phyloP scores from a whole-genome alignment of 2,113 vertebrate species.

The Oophaga pumilio region DNA sequence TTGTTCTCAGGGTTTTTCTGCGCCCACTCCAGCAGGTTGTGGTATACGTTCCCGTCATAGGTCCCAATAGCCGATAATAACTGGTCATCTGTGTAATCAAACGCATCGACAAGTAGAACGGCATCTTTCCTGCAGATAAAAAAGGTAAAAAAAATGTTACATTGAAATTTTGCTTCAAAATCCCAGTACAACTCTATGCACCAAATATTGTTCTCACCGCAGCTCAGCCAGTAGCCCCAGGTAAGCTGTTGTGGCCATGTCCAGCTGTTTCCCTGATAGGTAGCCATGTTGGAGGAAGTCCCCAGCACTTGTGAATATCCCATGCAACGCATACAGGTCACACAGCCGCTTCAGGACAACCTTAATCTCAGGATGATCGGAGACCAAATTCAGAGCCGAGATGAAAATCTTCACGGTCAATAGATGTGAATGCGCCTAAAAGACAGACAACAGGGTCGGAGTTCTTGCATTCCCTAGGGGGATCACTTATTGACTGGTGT shows the following conservation, averaged over 20 bases:
- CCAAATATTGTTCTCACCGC: slow-evolving; percentile 68
- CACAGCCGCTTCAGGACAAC: slow-evolving; percentile 72
- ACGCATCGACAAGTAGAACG: slow-evolving; percentile 76
- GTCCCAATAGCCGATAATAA: slow-evolving; percentile 75
- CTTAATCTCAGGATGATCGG: slow-evolving; percentile 65
- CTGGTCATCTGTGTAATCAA: slow-evolving; percentile 73
- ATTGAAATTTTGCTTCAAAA: too few species aligned
- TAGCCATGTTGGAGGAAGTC: slow-evolving; percentile 72
- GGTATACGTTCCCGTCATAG: slow-evolving; percentile 73
- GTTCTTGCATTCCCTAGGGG: too few species aligned
- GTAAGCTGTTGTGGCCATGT: slow-evolving; percentile 70
- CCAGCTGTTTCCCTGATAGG: slow-evolving; percentile 69
- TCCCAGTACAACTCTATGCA: neutral
- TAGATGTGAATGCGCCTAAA: slow-evolving; percentile 76
- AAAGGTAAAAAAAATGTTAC: neutral
- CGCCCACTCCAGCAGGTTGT: slow-evolving; percentile 76
- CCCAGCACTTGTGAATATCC: slow-evolving; percentile 69
- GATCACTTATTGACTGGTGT: too few species aligned
- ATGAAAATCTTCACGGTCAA: slow-evolving; percentile 71
- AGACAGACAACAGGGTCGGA: slow-evolving; percentile 31
- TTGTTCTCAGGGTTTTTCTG: slow-evolving; percentile 72
- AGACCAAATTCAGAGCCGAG: slow-evolving; percentile 65
- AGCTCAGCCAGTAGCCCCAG: slow-evolving; percentile 70
- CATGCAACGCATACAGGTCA: slow-evolving; percentile 72
- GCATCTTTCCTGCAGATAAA: slow-evolving; percentile 72